Evolutionary conservation across 2,113 vertebrate species (phyloP).

Genomic region (Phodopus roborovskii): DNA sequence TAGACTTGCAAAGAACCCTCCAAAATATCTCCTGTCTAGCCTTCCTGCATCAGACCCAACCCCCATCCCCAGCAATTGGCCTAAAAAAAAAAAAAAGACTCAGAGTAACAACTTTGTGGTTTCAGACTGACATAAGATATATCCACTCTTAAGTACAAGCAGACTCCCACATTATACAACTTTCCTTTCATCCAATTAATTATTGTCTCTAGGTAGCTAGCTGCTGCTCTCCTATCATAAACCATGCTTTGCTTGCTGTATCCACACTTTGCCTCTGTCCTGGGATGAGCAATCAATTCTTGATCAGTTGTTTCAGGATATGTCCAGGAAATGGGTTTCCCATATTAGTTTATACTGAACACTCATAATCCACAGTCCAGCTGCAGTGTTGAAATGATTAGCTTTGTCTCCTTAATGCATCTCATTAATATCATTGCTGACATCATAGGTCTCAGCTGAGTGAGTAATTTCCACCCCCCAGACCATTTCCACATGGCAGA

Average conservation of each 20-base stretch:
- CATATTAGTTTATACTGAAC: neutral
- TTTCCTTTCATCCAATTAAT: neutral
- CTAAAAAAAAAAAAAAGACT: neutral
- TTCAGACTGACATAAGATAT: neutral
- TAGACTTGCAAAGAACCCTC: neutral
- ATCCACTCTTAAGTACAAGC: neutral
- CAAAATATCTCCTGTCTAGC: neutral
- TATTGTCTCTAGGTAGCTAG: neutral
- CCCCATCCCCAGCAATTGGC: neutral
- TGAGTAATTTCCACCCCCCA: no score
- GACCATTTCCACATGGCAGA: neutral
- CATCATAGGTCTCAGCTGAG: neutral
- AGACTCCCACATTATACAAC: neutral
- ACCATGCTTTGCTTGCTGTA: neutral
- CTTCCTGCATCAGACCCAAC: neutral
- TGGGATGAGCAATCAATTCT: neutral
- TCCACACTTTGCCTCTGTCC: neutral
- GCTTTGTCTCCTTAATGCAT: neutral
- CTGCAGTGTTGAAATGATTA: neutral
- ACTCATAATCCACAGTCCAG: neutral
- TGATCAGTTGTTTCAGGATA: neutral
- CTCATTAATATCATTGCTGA: neutral
- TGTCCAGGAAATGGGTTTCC: neutral
- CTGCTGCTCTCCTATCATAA: neutral
- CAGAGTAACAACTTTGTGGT: neutral